Percentiles rank a stretch among this genome's conserved stretches.
phyloP scores from a whole-genome alignment of 2,113 vertebrate species.

The Brienomyrus longianalis region DNA sequence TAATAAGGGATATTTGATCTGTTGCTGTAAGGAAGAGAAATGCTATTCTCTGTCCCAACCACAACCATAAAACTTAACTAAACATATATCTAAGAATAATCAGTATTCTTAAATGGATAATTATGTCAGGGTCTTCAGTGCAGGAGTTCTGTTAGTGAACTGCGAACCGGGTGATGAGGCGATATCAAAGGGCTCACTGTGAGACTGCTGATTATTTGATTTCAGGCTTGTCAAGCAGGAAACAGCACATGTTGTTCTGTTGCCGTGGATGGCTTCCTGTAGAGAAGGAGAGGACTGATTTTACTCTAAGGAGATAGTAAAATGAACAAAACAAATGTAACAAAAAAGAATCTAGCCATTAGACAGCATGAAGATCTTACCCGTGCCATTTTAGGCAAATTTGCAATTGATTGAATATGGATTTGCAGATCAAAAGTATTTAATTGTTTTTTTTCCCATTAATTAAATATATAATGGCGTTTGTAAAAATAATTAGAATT shows the following conservation, averaged over 20 bases:
- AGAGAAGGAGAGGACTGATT: background rate
- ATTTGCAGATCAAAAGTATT: background rate
- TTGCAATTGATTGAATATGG: background rate
- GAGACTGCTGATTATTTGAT: background rate
- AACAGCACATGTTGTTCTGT: background rate
- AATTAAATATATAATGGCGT: background rate
- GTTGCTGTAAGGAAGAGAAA: background rate
- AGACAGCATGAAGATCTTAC: background rate
- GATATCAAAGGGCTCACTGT: background rate
- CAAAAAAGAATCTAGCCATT: background rate
- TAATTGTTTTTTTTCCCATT: background rate
- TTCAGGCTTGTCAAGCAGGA: background rate
- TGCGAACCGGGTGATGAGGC: background rate
- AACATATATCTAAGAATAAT: background rate
- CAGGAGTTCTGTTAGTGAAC: background rate
- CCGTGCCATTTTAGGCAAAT: background rate
- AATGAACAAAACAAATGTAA: background rate
- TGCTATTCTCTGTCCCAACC: background rate
- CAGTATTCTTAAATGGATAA: background rate
- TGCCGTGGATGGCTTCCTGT: background rate
- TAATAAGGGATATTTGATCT: too few relatives aligned
- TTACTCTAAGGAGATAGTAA: background rate
- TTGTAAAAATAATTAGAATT: background rate
- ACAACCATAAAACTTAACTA: background rate
- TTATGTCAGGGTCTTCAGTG: background rate